A percentile compares a stretch with the other conserved stretches of the same genome.
Evolutionary conservation across 30 jellyfish, hydroid and myxozoan genomes (phyloP).

Genomic region (Turritopsis rubra): DNA sequence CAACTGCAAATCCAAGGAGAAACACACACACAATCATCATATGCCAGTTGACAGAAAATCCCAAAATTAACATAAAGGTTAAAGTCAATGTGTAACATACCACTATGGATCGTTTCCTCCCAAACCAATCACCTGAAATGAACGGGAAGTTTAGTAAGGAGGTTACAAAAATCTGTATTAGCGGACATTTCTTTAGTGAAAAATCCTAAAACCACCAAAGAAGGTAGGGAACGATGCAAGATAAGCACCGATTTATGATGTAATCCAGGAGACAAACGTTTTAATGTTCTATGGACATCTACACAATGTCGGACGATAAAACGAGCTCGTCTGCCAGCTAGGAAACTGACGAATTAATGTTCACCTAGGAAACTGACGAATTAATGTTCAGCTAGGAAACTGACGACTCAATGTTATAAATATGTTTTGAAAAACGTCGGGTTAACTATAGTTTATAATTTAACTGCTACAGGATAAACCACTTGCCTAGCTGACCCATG

Average conservation of each 20-base stretch:
- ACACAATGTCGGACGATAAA: no score
- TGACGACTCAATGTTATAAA: not conserved
- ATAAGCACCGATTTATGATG: no score
- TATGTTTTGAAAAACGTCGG: not conserved
- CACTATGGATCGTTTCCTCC: slow-evolving; percentile 27
- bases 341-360: no score
- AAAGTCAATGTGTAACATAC: slow-evolving; percentile 8
- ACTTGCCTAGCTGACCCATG: slow-evolving; percentile 38
- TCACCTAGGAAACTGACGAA: no score
- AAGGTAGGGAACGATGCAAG: no score
- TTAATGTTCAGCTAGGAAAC: no score
- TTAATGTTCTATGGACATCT: no score
- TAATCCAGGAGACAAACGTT: no score
- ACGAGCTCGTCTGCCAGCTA: no score
- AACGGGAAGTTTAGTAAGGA: no score
- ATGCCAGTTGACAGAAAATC: slow-evolving; percentile 36
- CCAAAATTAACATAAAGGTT: slow-evolving; percentile 18
- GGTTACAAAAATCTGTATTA: not conserved
- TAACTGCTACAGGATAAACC: not conserved
- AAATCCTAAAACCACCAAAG: not conserved
- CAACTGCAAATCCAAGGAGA: slow-evolving; percentile 29
- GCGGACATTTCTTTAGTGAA: no score
- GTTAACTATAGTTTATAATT: no score
- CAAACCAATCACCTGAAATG: slow-evolving; percentile 34
- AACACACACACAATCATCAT: slow-evolving; percentile 31